Conservation (phyloP, 2,113 vertebrate genomes). For the Indicator indicator region DNA sequence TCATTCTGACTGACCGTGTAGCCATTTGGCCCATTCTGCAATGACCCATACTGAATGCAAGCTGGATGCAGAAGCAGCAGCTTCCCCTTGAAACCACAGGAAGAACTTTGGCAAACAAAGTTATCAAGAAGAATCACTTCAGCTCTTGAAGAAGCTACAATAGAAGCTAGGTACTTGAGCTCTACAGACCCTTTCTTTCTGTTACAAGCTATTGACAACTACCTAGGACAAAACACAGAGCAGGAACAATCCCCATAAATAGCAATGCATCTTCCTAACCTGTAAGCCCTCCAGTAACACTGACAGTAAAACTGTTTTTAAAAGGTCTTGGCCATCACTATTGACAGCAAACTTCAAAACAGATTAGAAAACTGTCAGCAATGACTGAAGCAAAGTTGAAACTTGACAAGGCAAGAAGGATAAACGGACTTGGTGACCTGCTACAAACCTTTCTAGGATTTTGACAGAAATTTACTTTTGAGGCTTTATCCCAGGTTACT, state of each 20-base stretch:
- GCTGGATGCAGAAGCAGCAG: not conserved
- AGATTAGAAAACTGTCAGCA: not conserved
- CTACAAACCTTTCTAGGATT: not conserved
- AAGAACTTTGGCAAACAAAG: slow-evolving; percentile 42
- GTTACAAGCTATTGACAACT: not conserved
- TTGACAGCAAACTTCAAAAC: not conserved
- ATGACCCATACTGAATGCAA: not conserved
- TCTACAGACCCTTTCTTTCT: not conserved
- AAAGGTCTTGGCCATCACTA: not conserved
- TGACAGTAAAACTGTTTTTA: not conserved
- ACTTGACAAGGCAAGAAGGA: not conserved
- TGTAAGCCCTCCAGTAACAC: not conserved
- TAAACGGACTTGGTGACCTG: fast-evolving
- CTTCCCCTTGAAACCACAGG: slow-evolving; percentile 17
- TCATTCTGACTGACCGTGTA: slow-evolving; percentile 27
- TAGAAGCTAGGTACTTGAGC: not conserved
- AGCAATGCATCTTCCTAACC: not conserved
- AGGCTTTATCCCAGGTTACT: not conserved
- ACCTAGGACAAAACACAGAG: not conserved
- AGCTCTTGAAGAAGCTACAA: not conserved
- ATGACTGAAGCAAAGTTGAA: not conserved
- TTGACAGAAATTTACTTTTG: not conserved
- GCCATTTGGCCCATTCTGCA: slow-evolving; percentile 10
- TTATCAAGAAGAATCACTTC: not conserved
- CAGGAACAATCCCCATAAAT: not conserved